phyloP scores from a whole-genome alignment of 2,113 vertebrate genomes.

The Stigmatopora argus region DNA sequence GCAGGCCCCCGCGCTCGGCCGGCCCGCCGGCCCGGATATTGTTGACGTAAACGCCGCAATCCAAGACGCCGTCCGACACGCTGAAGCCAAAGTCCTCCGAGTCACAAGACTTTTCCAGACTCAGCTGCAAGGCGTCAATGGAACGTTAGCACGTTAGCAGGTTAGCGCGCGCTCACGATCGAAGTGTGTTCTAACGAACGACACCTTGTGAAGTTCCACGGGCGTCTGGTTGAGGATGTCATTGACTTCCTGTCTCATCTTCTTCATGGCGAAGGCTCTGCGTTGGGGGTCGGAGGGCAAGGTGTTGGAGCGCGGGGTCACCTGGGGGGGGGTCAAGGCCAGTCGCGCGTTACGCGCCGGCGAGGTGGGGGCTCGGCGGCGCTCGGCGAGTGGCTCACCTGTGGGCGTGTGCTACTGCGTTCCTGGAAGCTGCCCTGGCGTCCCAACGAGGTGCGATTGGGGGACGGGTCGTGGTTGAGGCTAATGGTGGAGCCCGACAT shows the following conservation, averaged over 20 bases:
- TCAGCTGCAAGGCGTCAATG: slow-evolving; percentile 72
- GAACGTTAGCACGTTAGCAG: too few species aligned
- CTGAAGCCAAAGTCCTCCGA: slow-evolving; percentile 97
- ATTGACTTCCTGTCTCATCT: slow-evolving; percentile 94
- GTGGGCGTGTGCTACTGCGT: slow-evolving; percentile 78
- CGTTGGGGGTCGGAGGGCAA: slow-evolving; percentile 88
- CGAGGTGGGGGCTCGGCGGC: neutral
- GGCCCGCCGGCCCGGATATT: slow-evolving; percentile 87
- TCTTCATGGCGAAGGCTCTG: slow-evolving; percentile 86
- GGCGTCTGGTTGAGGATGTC: slow-evolving; percentile 93
- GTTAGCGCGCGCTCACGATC: neutral
- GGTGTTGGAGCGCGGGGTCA: slow-evolving; percentile 87
- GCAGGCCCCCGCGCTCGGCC: slow-evolving; percentile 83
- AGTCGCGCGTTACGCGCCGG: neutral
- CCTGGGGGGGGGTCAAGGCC: slow-evolving; percentile 56
- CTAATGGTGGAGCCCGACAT: slow-evolving; percentile 97
- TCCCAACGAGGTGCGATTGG: slow-evolving; percentile 81
- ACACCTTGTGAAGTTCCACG: slow-evolving; percentile 97
- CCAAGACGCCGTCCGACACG: slow-evolving; percentile 89
- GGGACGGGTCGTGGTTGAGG: slow-evolving; percentile 85
- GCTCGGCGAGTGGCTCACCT: slow-evolving; percentile 58
- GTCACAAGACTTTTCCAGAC: slow-evolving; percentile 85
- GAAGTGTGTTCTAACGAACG: neutral
- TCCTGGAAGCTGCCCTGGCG: slow-evolving; percentile 98
- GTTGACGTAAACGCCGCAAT: slow-evolving; percentile 95